A percentile compares a stretch with the other conserved stretches of the same genome.
These are phyloP conservation scores for Seira ritae DNA, from an alignment of 2,888 invertebrate genomes.

Conservation along the genomic window DNA sequence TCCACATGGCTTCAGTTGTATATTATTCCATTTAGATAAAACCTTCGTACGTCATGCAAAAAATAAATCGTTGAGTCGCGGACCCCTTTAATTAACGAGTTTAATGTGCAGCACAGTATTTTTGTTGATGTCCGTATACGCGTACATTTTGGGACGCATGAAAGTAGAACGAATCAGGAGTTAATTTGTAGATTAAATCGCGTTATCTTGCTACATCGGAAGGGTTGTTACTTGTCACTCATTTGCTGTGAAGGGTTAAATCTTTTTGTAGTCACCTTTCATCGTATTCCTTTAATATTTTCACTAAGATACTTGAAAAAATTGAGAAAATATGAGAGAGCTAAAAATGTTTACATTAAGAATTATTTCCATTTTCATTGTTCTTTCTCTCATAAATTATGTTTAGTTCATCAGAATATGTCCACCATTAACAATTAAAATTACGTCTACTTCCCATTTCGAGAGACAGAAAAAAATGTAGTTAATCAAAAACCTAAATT, in stretches of 20 bases:
- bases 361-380: background rate
- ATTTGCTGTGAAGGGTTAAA: too few relatives aligned
- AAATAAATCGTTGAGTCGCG: too few relatives aligned
- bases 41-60: too few relatives aligned
- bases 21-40: too few relatives aligned
- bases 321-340: background rate
- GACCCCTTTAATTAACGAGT: too few relatives aligned
- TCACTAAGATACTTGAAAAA: background rate
- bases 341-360: background rate
- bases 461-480: too few relatives aligned
- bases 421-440: too few relatives aligned
- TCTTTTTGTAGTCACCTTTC: too few relatives aligned
- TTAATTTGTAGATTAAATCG: slow-evolving; percentile 40
- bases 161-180: slow-evolving; percentile 36
- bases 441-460: too few relatives aligned
- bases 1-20: too few relatives aligned
- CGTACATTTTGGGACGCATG: slow-evolving; percentile 41
- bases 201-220: slow-evolving; percentile 35
- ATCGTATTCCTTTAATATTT: background rate
- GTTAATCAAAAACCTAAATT: background rate
- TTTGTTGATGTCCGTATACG: too few relatives aligned
- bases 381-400: background rate
- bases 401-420: background rate
- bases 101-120: too few relatives aligned
- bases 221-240: slow-evolving; percentile 36